Base-by-base conservation (phyloP, 2,797 vertebrate genomes). In the Danio tinwini region DNA sequence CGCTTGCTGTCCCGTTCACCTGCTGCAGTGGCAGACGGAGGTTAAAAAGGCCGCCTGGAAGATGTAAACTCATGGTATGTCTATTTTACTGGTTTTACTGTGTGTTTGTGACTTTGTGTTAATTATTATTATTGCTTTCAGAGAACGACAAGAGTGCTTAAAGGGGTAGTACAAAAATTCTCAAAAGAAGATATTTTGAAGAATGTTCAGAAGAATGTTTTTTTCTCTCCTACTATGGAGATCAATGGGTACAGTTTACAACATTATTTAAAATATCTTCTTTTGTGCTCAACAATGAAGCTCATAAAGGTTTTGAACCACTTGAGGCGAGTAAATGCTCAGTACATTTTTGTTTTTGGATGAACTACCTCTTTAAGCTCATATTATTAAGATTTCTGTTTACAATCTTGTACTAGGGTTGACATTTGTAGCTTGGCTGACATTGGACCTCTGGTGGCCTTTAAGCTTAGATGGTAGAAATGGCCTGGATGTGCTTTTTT, bases 1-100 rank as follows among this genome's bases (percentile, higher is more conserved):
- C 12, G 5, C 49, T 16, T 61, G n/a, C 7, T 39, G 72, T 76
- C 49, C 17, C 12, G 17, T 29, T 39, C 56, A 74, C 64, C 45
- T 69, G 17, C 5, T 63, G 13, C n/a, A n/a, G 55, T 53, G 16
- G 9, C 10, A 4, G 61, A 53, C 11, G 3, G 53, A 19, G 2
- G 55, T 17, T 45, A 2, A 10, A 55, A 29, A 61, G 58, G 29
- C 19, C 4, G 13, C 52, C 61, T 78, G 74, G 81, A 73, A 55
- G 53, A 82, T 82, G 68, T 77, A 73, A 78, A 78, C 68, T 40
- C 52, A 82, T 82, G 81, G 81, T 78, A 65, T 47, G 56, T 75
- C 55, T 65, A 16, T 49, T 63, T 73, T 73, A 4, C 44, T 63
- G 29, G 29, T 29, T 29, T 29, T 29, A 29, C 29, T 29, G 29